Base-by-base conservation (phyloP, 2,797 vertebrate species). In the Labroides dimidiatus region DNA sequence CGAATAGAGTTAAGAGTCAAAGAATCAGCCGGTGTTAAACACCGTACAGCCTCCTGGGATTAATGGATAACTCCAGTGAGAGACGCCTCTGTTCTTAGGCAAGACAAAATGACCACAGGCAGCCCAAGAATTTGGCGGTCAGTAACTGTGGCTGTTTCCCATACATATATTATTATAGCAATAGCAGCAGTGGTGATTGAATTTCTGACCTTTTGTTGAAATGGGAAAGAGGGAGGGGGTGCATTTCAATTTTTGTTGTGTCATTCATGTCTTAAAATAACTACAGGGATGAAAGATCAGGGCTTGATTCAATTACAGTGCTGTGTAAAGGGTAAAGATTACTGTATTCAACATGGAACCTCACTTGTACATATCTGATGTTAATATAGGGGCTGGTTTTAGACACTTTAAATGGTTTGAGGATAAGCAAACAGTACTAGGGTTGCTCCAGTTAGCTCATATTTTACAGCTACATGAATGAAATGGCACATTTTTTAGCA, bases 121-220 rank as follows among this genome's bases (percentile, higher is more conserved):
- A 91, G 90, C 90, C 72, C 50, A 90, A 91, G 89, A 92, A 92
- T 93, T 92, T 88, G 85, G 87, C 87, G 83, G 84, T 86, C 90
- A 89, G 91, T 90, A 90, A 89, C 89, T 88, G 89, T 86, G 82
- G 88, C 86, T 88, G 84, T 89, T 89, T 90, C 93, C 91, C 91
- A 91, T 93, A 92, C 90, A 93, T 93, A 93, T 87, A 91, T 93
- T 93, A 93, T 92, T 92, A 93, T 90, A 87, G 92, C 93, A 92
- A 92, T 92, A 90, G 91, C 87, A 74, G 87, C 78, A 4, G 86
- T 90, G 89, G 85, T 94, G 93, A 95, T 95, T 94, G 94, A 94
- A 95, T 94, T 94, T 93, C 87, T 95, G 94, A 95, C 94, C 94
- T 95, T 95, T 94, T 91, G 91, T 86, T 87, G 93, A 93, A 94